phyloP scores from a whole-genome alignment of 2,113 vertebrate genomes.

The Xiphorhynchus elegans region DNA sequence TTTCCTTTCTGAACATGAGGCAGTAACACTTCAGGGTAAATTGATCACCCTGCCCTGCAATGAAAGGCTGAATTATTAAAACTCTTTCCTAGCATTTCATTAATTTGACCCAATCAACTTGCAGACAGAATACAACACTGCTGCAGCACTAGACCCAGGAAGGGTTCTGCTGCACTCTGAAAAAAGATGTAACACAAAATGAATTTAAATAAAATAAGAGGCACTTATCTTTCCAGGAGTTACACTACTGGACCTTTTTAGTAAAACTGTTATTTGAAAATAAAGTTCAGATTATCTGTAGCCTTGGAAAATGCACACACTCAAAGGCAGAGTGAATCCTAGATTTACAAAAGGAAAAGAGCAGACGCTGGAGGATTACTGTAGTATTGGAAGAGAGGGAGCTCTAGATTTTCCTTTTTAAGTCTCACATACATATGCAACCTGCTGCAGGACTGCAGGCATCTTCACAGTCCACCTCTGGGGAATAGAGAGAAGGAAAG shows the following conservation, averaged over 20 bases:
- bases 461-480: not conserved
- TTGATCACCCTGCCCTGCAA: not conserved
- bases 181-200: not conserved
- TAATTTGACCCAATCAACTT: not conserved
- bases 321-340: not conserved
- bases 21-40: not conserved
- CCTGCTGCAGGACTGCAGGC: not conserved
- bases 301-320: not conserved
- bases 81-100: not conserved
- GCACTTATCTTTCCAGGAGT: not conserved
- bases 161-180: not conserved
- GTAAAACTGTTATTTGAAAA: not conserved
- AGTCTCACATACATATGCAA: not conserved
- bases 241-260: not conserved
- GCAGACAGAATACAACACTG: not conserved
- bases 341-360: not conserved
- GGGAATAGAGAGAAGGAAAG: not conserved
- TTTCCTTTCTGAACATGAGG: not conserved
- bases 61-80: not conserved
- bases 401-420: not conserved
- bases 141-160: not conserved
- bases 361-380: not conserved
- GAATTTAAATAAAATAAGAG: not conserved
- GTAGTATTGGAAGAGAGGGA: not conserved
- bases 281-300: not conserved